Evolutionary conservation across 2,113 vertebrate species (phyloP), one percentile per base, ranked within the genome.

Genomic region (Orthochromis indermauri): DNA sequence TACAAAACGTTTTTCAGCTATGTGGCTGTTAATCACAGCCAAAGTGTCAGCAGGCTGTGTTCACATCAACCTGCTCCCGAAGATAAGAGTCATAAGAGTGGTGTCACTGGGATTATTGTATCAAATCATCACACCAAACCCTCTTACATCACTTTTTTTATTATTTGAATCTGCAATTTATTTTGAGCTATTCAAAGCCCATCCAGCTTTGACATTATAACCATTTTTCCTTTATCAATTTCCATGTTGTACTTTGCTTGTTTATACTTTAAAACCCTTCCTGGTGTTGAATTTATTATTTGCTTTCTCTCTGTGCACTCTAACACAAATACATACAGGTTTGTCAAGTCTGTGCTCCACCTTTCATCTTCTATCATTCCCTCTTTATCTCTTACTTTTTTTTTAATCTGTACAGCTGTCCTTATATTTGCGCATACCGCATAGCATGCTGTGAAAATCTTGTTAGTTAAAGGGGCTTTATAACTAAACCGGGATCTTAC

Each of bases 1-100:
- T 91, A 87, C 59, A 82, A 90, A 90, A 91, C 33, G 31, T 90
- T 91, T 61, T 78, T 79, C 79, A 51, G 89, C 83, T 78, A 40
- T 31, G 82, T 73, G 90, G 89, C 89, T 83, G 92, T 95, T 95
- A 94, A 95, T 95, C 93, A 92, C 26, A 88, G 79, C 2, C 3
- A 86, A 84, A 79, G 80, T 89, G 88, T 90, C 73, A 31, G 82
- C 86, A 26, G 88, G 85, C 83, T 66, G 79, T 68, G 88, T 76
- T 88, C 61, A 89, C 63, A 92, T 94, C 91, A 89, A 91, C 87
- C 93, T 94, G 89, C 86, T 71, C 57, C 17, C 11, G 7, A 19
- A 94, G 90, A 95, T 92, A 93, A 95, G 92, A 79, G 82, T 91
- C 85, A 81, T 80, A 89, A 82, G 66, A 83, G 54, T 24, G 59